Percentiles rank a stretch among this genome's conserved stretches.
These are phyloP conservation scores for Apocheima hispidaria DNA, from an alignment of 2,888 invertebrate genomes.

Conservation along the genomic window DNA sequence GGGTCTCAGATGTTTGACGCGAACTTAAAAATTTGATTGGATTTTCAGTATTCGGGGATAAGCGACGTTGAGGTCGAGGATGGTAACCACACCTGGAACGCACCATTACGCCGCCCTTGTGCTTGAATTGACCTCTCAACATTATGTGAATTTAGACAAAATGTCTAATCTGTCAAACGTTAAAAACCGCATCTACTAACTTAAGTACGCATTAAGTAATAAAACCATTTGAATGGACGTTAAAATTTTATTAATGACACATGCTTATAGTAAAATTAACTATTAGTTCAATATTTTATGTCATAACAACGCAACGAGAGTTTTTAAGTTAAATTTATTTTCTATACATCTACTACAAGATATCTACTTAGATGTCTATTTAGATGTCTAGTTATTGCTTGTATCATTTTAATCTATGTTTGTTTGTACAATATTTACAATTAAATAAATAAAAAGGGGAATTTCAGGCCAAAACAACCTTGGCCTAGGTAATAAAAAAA, in stretches of 20 bases:
- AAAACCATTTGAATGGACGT: constrained; percentile 30
- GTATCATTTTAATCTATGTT: constrained; percentile 31
- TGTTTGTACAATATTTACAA: constrained; percentile 37
- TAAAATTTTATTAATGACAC: constrained; percentile 28
- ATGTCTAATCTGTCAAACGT: background rate
- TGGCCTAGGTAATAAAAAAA: no score
- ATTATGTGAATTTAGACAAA: no score
- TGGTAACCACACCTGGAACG: no score
- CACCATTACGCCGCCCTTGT: no score
- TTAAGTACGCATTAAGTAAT: background rate
- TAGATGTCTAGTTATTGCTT: constrained; percentile 47
- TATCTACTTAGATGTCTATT: constrained; percentile 7
- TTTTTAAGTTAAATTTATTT: constrained; percentile 37
- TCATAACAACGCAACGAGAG: constrained; percentile 41
- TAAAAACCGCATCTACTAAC: background rate
- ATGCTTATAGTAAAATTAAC: constrained; percentile 29
- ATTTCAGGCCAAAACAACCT: background rate
- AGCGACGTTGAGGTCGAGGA: no score
- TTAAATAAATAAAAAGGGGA: background rate
- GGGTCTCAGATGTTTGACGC: no score
- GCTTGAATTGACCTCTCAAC: no score
- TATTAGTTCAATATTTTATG: constrained; percentile 38
- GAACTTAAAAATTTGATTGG: no score
- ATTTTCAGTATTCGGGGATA: no score
- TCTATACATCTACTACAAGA: constrained; percentile 39